Evolutionary conservation across 2,797 vertebrate genomes (phyloP), one percentile per base, ranked within the genome.

Genomic region (Eupleurogrammus muticus): DNA sequence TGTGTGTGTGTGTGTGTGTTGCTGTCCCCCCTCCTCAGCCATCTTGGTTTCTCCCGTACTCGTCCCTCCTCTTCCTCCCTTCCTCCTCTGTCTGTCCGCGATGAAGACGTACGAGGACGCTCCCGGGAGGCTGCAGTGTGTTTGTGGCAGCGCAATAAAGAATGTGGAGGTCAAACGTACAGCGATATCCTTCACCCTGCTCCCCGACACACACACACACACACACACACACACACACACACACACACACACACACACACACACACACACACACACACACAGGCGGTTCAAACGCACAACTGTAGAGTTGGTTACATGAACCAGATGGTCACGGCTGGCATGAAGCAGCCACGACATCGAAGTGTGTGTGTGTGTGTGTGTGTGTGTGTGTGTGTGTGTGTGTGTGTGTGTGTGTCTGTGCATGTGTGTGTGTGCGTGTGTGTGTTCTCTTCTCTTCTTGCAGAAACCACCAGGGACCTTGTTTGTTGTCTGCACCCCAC

Each of bases 401-500:
- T 40, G 66, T 80, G 34, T 77, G 34, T 67, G 47, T 70, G 54
- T 63, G 49, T 68, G 42, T 77, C 64, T 42, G 59, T 68, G 38
- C 69, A 47, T 62, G 58, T 57, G 53, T 48, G 46, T 50, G 21
- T 59, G 28, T 64, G 47, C 47, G 20, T 70, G 50, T 57, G 35
- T 38, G 32, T 65, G 51, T 69, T 71, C 68, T 76, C 78, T 73
- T 75, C 74, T 79, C 71, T 87, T 78, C 74, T 69, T 83, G 80
- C 77, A 73, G 80, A 87, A 90, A 65, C 93, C 95, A 87, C 89
- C 81, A 94, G 96, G 96, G 96, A 96, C 95, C 94, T 95, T 95
- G 94, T 95, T 97, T 98, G 96, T 98, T 97, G 81, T 87, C 71
- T 97, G 94, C 95, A 89, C 72, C 73, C 94, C 96, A 96, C 95